Evolutionary conservation across 2,797 vertebrate genomes (phyloP).

Genomic region (Girardinus metallicus): DNA sequence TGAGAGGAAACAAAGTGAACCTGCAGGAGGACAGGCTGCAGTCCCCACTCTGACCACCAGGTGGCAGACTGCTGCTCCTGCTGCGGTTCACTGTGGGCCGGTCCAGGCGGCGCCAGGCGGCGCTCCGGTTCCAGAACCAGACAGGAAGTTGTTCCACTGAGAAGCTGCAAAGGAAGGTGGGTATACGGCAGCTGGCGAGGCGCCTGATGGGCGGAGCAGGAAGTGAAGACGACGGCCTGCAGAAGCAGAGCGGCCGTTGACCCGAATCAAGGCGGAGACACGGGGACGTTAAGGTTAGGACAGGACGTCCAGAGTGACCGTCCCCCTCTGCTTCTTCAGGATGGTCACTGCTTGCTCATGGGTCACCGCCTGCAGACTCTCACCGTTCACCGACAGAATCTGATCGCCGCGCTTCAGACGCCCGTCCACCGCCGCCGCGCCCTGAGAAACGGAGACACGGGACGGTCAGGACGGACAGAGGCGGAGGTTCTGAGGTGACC

Average conservation of each 20-base stretch:
- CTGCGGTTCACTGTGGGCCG: neutral
- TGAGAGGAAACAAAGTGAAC: too few species aligned
- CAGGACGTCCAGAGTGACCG: slow-evolving; percentile 85
- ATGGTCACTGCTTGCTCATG: slow-evolving; percentile 92
- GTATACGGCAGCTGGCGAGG: too few species aligned
- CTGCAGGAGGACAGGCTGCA: neutral
- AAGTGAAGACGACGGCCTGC: too few species aligned
- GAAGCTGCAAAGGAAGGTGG: neutral
- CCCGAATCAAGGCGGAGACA: too few species aligned
- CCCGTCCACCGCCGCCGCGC: slow-evolving; percentile 89
- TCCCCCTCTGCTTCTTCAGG: slow-evolving; percentile 89
- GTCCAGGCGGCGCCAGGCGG: neutral
- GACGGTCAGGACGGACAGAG: neutral
- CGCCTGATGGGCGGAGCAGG: too few species aligned
- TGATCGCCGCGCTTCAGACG: slow-evolving; percentile 92
- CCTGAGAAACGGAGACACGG: slow-evolving; percentile 72
- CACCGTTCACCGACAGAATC: slow-evolving; percentile 89
- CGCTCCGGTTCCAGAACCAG: neutral
- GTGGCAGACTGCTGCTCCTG: neutral
- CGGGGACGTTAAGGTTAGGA: slow-evolving; percentile 33
- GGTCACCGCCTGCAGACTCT: slow-evolving; percentile 88
- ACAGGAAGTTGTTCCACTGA: neutral
- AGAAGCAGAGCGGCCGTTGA: too few species aligned
- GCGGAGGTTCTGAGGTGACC: neutral
- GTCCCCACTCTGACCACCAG: neutral